These are phyloP conservation scores for Busseola fusca DNA, from an alignment of 2,888 invertebrate genomes.

Conservation along the genomic window DNA sequence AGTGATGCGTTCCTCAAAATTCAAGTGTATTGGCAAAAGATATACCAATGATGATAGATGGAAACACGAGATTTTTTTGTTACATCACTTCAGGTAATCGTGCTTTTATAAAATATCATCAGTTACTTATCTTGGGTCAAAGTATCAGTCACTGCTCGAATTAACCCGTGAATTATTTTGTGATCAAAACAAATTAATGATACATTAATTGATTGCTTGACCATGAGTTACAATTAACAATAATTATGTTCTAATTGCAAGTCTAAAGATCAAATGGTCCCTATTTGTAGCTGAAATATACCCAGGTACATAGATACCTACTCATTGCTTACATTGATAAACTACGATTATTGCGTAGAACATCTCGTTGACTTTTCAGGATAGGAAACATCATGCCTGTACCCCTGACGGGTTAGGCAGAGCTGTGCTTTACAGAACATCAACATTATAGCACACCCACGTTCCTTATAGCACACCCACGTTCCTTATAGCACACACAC, in stretches of 20 bases:
- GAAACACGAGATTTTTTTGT: background rate
- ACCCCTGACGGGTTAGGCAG: background rate
- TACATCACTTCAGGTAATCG: background rate
- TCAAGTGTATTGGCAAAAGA: background rate
- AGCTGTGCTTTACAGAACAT: no score
- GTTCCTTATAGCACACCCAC: no score
- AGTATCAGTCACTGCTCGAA: background rate
- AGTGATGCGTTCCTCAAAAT: no score
- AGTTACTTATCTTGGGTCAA: background rate
- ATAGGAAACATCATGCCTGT: background rate
- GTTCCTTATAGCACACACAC: no score
- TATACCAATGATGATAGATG: background rate
- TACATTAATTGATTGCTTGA: constrained; percentile 24
- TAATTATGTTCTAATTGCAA: background rate
- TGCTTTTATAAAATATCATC: background rate
- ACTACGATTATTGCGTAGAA: background rate
- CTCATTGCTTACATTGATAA: background rate
- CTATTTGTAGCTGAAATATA: background rate
- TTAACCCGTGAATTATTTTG: constrained; percentile 18
- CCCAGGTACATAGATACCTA: no score
- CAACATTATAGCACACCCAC: no score
- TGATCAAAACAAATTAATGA: constrained; percentile 1
- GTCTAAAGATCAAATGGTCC: background rate
- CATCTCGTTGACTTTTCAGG: background rate
- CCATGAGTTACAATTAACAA: constrained; percentile 20